Conservation (phyloP, 1,140 invertebrate species). For the Pristionchus pacificus region DNA sequence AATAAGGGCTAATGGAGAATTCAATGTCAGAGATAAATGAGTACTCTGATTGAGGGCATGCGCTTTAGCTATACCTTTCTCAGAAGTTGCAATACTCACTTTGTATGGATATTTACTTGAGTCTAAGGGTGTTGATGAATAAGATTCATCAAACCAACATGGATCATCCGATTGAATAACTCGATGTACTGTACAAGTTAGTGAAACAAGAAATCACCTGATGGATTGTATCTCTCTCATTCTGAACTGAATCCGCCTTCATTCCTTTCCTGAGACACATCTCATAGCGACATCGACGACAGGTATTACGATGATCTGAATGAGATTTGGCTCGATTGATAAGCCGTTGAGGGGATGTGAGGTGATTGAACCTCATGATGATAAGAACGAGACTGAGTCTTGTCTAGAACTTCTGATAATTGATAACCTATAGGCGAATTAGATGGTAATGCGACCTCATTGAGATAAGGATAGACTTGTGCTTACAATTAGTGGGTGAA, state of each 20-base stretch:
- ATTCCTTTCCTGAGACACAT: slow-evolving; percentile 81
- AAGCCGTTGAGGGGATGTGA: not conserved
- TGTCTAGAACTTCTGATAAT: not conserved
- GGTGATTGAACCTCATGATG: not conserved
- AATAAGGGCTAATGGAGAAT: too few relatives aligned
- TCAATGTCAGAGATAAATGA: too few relatives aligned
- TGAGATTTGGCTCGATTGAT: not conserved
- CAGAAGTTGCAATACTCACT: too few relatives aligned
- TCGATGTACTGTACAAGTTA: not conserved
- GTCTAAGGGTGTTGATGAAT: slow-evolving; percentile 10
- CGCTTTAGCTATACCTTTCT: too few relatives aligned
- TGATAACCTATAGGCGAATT: too few relatives aligned
- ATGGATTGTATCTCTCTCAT: slow-evolving; percentile 81
- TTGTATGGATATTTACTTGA: too few relatives aligned
- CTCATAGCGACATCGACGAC: slow-evolving; percentile 82
- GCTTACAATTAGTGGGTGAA: not conserved
- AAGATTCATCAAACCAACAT: too few relatives aligned
- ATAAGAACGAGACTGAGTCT: not conserved
- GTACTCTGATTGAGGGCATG: too few relatives aligned
- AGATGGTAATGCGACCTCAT: not conserved
- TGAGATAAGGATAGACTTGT: not conserved
- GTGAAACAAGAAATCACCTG: not conserved
- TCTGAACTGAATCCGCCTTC: slow-evolving; percentile 79
- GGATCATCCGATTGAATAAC: slow-evolving; percentile 11
- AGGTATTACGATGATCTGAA: slow-evolving; percentile 84